Conservation (phyloP, 2,888 invertebrate genomes). For the Erannis defoliaria region DNA sequence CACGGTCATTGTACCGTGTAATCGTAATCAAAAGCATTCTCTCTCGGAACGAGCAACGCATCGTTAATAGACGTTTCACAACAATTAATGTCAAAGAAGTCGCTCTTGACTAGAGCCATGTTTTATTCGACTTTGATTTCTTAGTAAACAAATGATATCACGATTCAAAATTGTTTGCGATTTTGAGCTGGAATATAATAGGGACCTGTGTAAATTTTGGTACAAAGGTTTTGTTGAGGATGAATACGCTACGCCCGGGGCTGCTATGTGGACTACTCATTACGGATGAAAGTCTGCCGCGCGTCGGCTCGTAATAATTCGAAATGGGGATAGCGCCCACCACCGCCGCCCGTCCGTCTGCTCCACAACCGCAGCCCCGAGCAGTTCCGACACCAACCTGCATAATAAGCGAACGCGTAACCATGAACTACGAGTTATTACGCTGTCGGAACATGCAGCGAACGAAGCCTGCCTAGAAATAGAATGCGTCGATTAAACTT, state of each 20-base stretch:
- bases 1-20: constrained; percentile 74
- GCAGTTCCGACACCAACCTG: constrained; percentile 56
- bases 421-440: constrained; percentile 72
- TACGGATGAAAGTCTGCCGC: constrained; percentile 75
- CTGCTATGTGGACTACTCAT: constrained; percentile 65
- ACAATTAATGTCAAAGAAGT: constrained; percentile 58
- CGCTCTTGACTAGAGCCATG: constrained; percentile 36
- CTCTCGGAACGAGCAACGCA: constrained; percentile 67
- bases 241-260: constrained; percentile 67
- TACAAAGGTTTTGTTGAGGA: constrained; percentile 56
- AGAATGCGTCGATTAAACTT: constrained; percentile 44
- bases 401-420: constrained; percentile 63
- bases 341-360: constrained; percentile 56
- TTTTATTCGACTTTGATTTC: constrained; percentile 38
- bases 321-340: constrained; percentile 72
- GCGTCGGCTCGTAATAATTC: constrained; percentile 69
- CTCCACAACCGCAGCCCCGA: constrained; percentile 66
- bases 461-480: constrained; percentile 36
- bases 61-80: constrained; percentile 69
- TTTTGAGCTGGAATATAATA: constrained; percentile 33
- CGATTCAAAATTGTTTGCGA: constrained; percentile 20
- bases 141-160: constrained; percentile 32
- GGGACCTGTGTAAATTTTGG: too few species aligned
- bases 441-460: constrained; percentile 45
- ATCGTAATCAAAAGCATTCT: constrained; percentile 77